A percentile compares a stretch with the other conserved stretches of the same genome.
Conservation (phyloP, 2,113 vertebrate genomes). For the Oxygymnocypris stewartii region DNA sequence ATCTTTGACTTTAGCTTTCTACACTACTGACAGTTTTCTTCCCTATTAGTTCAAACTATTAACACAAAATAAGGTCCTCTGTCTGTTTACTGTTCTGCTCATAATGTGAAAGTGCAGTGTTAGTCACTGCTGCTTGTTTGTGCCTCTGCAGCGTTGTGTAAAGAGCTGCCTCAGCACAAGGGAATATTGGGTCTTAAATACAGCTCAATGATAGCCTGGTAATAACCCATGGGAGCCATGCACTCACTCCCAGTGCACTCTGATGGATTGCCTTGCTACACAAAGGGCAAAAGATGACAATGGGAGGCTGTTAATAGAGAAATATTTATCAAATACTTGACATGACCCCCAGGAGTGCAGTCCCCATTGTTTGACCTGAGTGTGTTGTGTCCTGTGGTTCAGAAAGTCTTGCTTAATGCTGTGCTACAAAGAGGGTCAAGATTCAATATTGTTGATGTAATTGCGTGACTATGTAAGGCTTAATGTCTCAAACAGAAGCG, state of each 20-base stretch:
- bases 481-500: not conserved
- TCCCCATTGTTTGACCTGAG: conserved; percentile 49
- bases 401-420: conserved; percentile 24
- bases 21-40: conserved; percentile 24
- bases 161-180: conserved; percentile 54
- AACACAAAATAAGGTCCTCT: conserved; percentile 46
- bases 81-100: conserved; percentile 53
- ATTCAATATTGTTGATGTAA: conserved; percentile 27
- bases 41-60: conserved; percentile 31
- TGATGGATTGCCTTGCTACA: conserved; percentile 73
- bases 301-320: conserved; percentile 75
- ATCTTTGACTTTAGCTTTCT: conserved; percentile 21
- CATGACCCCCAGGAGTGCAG: conserved; percentile 64
- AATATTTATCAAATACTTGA: conserved; percentile 72
- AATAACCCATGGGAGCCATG: conserved; percentile 74
- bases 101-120: conserved; percentile 65
- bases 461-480: not conserved
- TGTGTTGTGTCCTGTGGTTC: conserved; percentile 31
- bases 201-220: conserved; percentile 68
- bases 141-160: conserved; percentile 70
- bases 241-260: conserved; percentile 61
- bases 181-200: conserved; percentile 62
- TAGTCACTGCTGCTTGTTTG: conserved; percentile 74
- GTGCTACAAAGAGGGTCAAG: conserved; percentile 30
- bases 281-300: conserved; percentile 74